Conservation (phyloP, 2,888 invertebrate genomes). For the Allacma fusca region DNA sequence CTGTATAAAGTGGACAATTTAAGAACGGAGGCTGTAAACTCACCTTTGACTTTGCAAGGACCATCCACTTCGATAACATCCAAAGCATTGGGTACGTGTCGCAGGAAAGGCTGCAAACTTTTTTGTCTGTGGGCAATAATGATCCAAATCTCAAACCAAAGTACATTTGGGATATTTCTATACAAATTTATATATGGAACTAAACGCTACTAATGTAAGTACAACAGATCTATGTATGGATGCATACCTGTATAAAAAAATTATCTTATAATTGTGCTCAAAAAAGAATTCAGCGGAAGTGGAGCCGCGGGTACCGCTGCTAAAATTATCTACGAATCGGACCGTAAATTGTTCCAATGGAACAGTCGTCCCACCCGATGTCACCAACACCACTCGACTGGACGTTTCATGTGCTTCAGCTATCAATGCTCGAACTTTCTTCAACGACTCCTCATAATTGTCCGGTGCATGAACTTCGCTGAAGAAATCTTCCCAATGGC, state of each 20-base stretch:
- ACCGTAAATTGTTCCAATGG: slow-evolving; percentile 97
- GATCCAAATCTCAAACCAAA: slow-evolving; percentile 62
- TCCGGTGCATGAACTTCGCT: slow-evolving; percentile 78
- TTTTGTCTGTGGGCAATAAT: slow-evolving; percentile 72
- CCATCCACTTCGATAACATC: slow-evolving; percentile 53
- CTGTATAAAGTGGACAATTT: background rate
- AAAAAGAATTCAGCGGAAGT: slow-evolving; percentile 96
- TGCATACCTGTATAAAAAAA: slow-evolving; percentile 81
- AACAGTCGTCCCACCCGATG: slow-evolving; percentile 70
- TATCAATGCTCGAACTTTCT: slow-evolving; percentile 71
- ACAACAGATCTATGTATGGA: background rate
- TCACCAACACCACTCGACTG: slow-evolving; percentile 49
- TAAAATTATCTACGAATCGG: slow-evolving; percentile 98
- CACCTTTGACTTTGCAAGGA: slow-evolving; percentile 48
- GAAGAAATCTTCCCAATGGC: slow-evolving; percentile 85
- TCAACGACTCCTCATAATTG: slow-evolving; percentile 78
- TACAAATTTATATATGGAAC: background rate
- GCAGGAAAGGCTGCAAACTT: slow-evolving; percentile 88
- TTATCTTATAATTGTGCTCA: slow-evolving; percentile 78
- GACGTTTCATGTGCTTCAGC: slow-evolving; percentile 13
- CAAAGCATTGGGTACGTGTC: slow-evolving; percentile 72
- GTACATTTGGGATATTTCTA: slow-evolving; percentile 2
- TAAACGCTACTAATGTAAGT: no score
- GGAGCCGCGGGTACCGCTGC: slow-evolving; percentile 93
- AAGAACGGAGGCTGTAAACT: background rate